A percentile compares a stretch with the other conserved stretches of the same genome.
Conservation (phyloP, 2,113 vertebrate species). For the Sebastes schlegelii region DNA sequence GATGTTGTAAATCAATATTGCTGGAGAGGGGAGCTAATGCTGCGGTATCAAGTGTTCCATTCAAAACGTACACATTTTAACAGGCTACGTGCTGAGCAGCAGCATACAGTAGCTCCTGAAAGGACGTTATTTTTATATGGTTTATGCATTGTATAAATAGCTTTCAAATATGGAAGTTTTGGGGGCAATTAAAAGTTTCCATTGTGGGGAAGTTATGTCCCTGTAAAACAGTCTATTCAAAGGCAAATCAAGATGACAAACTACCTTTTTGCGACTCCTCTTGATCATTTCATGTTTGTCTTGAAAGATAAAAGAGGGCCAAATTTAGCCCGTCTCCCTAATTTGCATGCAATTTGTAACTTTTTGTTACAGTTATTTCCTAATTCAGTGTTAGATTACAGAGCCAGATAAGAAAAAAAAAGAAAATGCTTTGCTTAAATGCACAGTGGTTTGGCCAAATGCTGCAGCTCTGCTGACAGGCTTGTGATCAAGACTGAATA, state of each 20-base stretch:
- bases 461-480: slow-evolving; percentile 73
- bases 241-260: slow-evolving; percentile 7
- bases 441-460: slow-evolving; percentile 33
- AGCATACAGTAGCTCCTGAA: slow-evolving; percentile 8
- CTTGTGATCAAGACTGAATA: slow-evolving; percentile 76
- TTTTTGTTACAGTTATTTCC: slow-evolving; percentile 13
- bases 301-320: slow-evolving; percentile 6
- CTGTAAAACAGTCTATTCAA: neutral
- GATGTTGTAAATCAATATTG: slow-evolving; percentile 77
- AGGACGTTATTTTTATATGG: neutral
- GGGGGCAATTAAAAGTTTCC: slow-evolving; percentile 17
- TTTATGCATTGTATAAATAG: slow-evolving; percentile 2
- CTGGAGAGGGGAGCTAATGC: slow-evolving; percentile 66
- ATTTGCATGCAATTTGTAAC: slow-evolving; percentile 31
- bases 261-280: neutral
- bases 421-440: slow-evolving; percentile 31
- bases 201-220: neutral
- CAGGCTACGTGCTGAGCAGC: slow-evolving; percentile 39
- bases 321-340: slow-evolving; percentile 11
- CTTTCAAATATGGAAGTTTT: slow-evolving; percentile 4
- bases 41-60: slow-evolving; percentile 68
- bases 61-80: slow-evolving; percentile 67
- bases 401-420: neutral
- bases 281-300: slow-evolving; percentile 6
- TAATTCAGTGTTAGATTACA: slow-evolving; percentile 26